These are phyloP conservation scores for Lampris megalopsis DNA, from an alignment of 2,113 vertebrate genomes.

Conservation along the genomic window DNA sequence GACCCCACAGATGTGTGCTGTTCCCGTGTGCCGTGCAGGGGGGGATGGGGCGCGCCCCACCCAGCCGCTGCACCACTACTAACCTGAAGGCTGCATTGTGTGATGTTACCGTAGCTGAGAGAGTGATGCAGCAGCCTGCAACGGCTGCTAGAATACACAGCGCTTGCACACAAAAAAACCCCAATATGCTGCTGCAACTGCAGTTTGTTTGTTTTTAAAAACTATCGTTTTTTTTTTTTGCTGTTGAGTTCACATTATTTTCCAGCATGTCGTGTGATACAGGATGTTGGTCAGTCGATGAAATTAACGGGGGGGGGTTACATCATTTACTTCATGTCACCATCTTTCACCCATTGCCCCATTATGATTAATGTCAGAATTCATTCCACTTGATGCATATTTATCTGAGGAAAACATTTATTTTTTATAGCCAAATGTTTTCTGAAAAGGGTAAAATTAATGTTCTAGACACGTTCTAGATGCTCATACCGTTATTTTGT, in stretches of 20 bases:
- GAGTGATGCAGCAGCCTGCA: slow-evolving; percentile 32
- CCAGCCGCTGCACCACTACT: slow-evolving; percentile 60
- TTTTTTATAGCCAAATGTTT: too few species aligned
- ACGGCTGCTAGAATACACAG: background rate
- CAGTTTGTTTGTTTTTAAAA: slow-evolving; percentile 19
- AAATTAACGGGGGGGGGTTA: background rate
- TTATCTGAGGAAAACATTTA: too few species aligned
- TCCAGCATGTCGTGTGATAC: slow-evolving; percentile 54
- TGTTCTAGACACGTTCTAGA: too few species aligned
- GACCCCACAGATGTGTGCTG: slow-evolving; percentile 59
- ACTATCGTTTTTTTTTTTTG: background rate
- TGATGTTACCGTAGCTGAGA: slow-evolving; percentile 40
- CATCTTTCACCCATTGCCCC: background rate
- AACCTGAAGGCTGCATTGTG: slow-evolving; percentile 71
- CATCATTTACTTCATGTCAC: background rate
- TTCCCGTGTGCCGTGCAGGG: slow-evolving; percentile 49
- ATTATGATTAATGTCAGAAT: background rate
- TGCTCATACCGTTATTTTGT: too few species aligned
- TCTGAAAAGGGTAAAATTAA: too few species aligned
- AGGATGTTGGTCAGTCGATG: background rate
- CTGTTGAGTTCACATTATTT: background rate
- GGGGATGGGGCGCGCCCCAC: slow-evolving; percentile 22
- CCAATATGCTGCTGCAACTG: slow-evolving; percentile 5
- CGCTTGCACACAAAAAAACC: background rate
- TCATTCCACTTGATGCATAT: too few species aligned